Conservation (phyloP, 2,888 invertebrate species). For the Acheta domesticus region DNA sequence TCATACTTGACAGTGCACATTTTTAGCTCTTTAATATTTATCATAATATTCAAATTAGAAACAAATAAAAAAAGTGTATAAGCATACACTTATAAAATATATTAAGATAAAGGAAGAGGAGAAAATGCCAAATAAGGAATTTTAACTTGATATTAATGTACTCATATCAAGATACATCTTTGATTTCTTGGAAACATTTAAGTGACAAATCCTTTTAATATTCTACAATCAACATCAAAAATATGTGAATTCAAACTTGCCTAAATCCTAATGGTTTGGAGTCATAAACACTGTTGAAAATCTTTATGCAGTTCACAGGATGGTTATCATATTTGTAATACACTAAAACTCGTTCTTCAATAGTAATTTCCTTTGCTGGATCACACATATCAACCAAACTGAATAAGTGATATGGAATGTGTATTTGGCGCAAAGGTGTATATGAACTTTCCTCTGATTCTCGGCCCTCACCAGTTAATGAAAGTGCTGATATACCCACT, state of each 20-base stretch:
- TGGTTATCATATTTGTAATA: slow-evolving; percentile 97
- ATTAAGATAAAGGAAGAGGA: no score
- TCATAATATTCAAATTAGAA: not conserved
- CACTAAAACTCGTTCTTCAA: slow-evolving; percentile 85
- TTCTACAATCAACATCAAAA: not conserved
- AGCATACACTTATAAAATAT: no score
- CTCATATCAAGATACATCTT: no score
- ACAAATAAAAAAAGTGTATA: not conserved
- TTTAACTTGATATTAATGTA: no score
- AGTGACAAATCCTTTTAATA: no score
- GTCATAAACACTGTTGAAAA: slow-evolving; percentile 81
- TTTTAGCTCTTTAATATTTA: not conserved
- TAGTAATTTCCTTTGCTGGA: slow-evolving; percentile 82
- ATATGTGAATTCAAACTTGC: slow-evolving; percentile 42
- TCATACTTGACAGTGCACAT: no score
- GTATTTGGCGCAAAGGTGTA: slow-evolving; percentile 73
- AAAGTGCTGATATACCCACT: slow-evolving; percentile 83
- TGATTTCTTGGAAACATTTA: no score
- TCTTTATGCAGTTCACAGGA: slow-evolving; percentile 96
- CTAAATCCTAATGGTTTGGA: slow-evolving; percentile 85
- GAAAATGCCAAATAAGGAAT: no score
- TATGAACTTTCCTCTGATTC: slow-evolving; percentile 87
- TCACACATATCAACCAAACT: slow-evolving; percentile 96
- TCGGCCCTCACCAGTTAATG: slow-evolving; percentile 88
- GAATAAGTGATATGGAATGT: slow-evolving; percentile 86